Conservation (phyloP, 2,888 invertebrate genomes). For the Parnassius mnemosyne region DNA sequence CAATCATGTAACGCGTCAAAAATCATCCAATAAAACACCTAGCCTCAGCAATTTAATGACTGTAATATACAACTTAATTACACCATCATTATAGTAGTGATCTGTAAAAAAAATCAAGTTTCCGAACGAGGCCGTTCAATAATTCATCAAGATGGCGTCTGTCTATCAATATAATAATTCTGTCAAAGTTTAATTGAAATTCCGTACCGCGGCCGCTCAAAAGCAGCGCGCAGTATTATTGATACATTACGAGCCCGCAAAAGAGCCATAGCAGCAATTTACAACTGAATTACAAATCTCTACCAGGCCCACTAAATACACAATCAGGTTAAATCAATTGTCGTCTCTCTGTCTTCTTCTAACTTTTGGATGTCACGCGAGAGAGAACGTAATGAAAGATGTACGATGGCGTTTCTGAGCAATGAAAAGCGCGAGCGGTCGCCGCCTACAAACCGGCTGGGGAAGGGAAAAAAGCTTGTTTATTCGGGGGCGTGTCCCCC, state of each 20-base stretch:
- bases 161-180: constrained; percentile 78
- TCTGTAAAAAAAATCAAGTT: constrained; percentile 44
- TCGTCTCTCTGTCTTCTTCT: constrained; percentile 45
- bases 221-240: constrained; percentile 67
- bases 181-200: constrained; percentile 78
- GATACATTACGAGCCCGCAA: constrained; percentile 75
- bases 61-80: constrained; percentile 36
- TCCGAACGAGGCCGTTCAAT: constrained; percentile 48
- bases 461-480: constrained; percentile 71
- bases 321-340: constrained; percentile 75
- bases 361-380: neutral
- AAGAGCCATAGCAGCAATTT: constrained; percentile 74
- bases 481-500: constrained; percentile 67
- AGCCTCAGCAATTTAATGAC: constrained; percentile 17
- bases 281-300: constrained; percentile 79
- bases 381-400: constrained; percentile 40
- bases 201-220: constrained; percentile 56
- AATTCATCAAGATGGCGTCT: constrained; percentile 66
- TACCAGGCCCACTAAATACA: constrained; percentile 72
- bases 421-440: constrained; percentile 52
- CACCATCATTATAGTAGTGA: constrained; percentile 41
- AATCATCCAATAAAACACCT: constrained; percentile 29
- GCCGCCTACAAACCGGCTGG: constrained; percentile 63
- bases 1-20: constrained; percentile 29
- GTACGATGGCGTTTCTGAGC: constrained; percentile 44